These are phyloP conservation scores for Callaeas wilsoni DNA, from an alignment of 2,113 vertebrate genomes.

Conservation along the genomic window DNA sequence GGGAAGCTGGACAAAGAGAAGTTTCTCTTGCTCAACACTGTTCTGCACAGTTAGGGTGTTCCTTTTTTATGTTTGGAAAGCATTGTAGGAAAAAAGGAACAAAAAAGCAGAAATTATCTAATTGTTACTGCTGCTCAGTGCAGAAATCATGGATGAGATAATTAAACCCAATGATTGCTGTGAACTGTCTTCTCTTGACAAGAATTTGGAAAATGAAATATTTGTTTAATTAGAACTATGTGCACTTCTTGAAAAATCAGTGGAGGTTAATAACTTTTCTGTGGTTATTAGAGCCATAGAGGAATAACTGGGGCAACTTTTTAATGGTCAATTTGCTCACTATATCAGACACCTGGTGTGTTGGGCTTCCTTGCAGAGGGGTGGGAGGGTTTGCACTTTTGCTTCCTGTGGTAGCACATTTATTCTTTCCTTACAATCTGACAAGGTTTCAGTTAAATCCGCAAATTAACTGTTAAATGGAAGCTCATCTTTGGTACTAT, in stretches of 20 bases:
- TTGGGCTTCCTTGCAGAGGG: accelerated
- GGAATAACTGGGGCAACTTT: neutral
- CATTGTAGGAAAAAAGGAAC: neutral
- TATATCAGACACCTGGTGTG: neutral
- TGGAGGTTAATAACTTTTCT: constrained; percentile 7
- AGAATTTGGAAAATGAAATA: constrained; percentile 20
- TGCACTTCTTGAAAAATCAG: neutral
- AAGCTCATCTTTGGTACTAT: neutral
- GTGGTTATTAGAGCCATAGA: neutral
- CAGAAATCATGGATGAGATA: constrained; percentile 4
- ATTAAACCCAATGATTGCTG: constrained; percentile 3
- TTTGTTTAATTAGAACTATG: constrained; percentile 40
- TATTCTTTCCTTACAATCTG: neutral
- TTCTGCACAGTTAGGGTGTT: accelerated
- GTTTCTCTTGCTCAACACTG: neutral
- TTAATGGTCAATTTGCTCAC: neutral
- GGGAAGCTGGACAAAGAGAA: neutral
- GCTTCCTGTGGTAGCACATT: neutral
- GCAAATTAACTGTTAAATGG: constrained; percentile 9
- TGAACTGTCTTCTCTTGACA: neutral
- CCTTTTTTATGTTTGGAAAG: neutral
- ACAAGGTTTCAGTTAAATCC: neutral
- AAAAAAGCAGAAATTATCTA: neutral
- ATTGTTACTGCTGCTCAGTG: neutral
- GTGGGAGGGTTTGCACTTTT: neutral